phyloP scores from a whole-genome alignment of 2,797 vertebrate genomes.

The Cryptoblepharus egeriae region DNA sequence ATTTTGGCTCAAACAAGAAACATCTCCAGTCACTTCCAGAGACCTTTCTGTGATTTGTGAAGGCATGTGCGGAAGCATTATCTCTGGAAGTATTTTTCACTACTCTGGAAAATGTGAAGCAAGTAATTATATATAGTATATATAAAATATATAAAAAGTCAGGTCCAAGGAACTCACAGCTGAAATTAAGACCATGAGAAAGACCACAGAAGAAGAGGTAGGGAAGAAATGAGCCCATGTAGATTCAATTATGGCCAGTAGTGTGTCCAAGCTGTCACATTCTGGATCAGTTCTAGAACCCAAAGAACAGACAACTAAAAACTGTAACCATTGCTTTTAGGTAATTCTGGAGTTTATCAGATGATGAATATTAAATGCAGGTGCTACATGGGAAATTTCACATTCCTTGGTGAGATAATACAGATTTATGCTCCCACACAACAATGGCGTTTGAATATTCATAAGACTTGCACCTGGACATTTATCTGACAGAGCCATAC shows the following conservation, averaged over 20 bases:
- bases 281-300: conserved; percentile 26
- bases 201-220: too few relatives aligned
- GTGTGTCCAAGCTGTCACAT: conserved; percentile 30
- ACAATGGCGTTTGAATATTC: conserved; percentile 69
- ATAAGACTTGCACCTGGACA: conserved; percentile 64
- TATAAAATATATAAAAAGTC: neutral
- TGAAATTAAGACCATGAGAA: neutral
- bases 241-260: conserved; percentile 15
- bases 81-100: neutral
- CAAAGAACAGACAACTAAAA: conserved; percentile 51
- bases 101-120: neutral
- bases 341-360: conserved; percentile 50
- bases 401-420: conserved; percentile 56
- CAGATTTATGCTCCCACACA: conserved; percentile 62
- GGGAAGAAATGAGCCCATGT: neutral
- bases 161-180: neutral
- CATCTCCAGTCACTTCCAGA: too few relatives aligned
- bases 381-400: conserved; percentile 59
- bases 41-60: too few relatives aligned
- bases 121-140: neutral
- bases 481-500: conserved; percentile 27
- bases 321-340: conserved; percentile 40
- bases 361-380: conserved; percentile 62
- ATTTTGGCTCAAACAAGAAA: too few relatives aligned
- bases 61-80: neutral